Conservation (phyloP, 2,113 vertebrate genomes). For the mouse (Mus musculus) region GRCm39 chr1:160704001-160704500, state of each 20-base stretch:
- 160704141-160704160: background rate
- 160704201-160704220: background rate
- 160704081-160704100: background rate
- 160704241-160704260: background rate
- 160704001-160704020: too few relatives aligned
- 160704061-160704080: background rate
- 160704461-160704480: background rate
- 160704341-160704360: background rate
- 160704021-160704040: too few relatives aligned
- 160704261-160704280: background rate
- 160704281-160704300: too few relatives aligned
- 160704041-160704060: background rate
- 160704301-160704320: background rate
- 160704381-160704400: background rate
- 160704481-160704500: conserved; percentile 13
- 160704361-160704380: background rate
- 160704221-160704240: background rate
- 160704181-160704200: background rate
- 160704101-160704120: background rate
- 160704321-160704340: background rate
- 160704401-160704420: background rate
- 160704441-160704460: background rate
- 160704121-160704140: background rate
- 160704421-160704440: conserved; percentile 11
- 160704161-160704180: background rate